Percentiles rank a stretch among this genome's conserved stretches.
Conservation (phyloP, 2,797 vertebrate genomes). For the Sparus aurata region DNA sequence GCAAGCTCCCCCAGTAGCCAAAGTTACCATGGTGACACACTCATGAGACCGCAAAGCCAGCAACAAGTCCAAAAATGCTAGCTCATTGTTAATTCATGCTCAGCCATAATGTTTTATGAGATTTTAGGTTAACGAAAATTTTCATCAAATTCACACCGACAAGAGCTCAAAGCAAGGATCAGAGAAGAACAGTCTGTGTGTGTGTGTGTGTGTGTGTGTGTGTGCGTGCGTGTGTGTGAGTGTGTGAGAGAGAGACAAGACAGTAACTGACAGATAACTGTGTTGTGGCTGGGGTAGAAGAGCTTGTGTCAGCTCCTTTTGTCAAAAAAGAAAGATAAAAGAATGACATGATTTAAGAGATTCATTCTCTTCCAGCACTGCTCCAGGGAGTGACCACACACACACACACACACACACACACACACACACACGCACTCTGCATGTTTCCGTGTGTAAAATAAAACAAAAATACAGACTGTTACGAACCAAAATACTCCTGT, state of each 20-base stretch:
- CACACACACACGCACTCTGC: conserved; percentile 14
- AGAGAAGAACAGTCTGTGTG: neutral
- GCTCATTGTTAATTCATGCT: neutral
- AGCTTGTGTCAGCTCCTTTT: conserved; percentile 36
- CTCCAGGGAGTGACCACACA: neutral
- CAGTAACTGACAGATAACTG: conserved; percentile 8
- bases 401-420: neutral
- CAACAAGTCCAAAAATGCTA: conserved; percentile 1
- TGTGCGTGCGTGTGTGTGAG: neutral
- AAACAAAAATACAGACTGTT: neutral
- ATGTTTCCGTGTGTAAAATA: neutral
- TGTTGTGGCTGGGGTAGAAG: conserved; percentile 12
- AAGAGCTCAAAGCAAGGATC: neutral
- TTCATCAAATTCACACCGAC: neutral
- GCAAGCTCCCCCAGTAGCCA: conserved; percentile 7
- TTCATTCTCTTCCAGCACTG: conserved; percentile 7
- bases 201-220: neutral
- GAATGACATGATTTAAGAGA: conserved; percentile 37
- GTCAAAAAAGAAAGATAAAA: conserved; percentile 33
- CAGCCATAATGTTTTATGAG: neutral
- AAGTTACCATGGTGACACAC: conserved; percentile 19
- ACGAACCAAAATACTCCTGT: neutral
- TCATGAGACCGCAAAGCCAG: conserved; percentile 8
- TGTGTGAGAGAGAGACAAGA: neutral
- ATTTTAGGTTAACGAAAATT: neutral